Conservation (phyloP, 2,113 vertebrate species). For the Sinosuthora webbiana region DNA sequence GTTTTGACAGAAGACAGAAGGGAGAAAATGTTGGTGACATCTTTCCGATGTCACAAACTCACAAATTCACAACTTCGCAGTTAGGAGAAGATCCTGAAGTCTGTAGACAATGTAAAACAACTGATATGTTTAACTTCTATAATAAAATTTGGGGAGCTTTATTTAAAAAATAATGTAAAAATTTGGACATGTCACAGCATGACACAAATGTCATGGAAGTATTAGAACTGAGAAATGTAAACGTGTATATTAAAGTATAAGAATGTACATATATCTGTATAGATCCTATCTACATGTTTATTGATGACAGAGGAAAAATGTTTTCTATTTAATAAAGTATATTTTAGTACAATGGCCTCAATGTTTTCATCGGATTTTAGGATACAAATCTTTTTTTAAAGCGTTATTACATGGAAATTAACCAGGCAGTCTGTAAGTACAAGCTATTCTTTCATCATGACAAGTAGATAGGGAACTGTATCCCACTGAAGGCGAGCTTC, state of each 20-base stretch:
- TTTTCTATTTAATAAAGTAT: constrained; percentile 45
- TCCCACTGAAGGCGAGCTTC: background rate
- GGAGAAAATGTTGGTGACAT: background rate
- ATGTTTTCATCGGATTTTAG: background rate
- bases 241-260: background rate
- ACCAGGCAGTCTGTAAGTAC: background rate
- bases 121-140: background rate
- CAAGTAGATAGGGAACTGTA: background rate
- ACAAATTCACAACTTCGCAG: background rate
- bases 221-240: background rate
- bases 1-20: background rate
- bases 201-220: background rate
- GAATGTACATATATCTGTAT: background rate
- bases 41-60: background rate
- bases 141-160: background rate
- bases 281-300: background rate
- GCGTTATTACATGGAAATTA: background rate
- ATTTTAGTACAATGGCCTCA: constrained; percentile 4
- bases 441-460: background rate
- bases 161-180: background rate
- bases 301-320: background rate
- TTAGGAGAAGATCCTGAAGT: background rate
- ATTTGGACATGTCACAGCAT: background rate
- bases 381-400: background rate
- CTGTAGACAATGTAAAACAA: background rate